Evolutionary conservation across 1,140 invertebrate genomes (phyloP).

Genomic region (Hesperophylax magnus): DNA sequence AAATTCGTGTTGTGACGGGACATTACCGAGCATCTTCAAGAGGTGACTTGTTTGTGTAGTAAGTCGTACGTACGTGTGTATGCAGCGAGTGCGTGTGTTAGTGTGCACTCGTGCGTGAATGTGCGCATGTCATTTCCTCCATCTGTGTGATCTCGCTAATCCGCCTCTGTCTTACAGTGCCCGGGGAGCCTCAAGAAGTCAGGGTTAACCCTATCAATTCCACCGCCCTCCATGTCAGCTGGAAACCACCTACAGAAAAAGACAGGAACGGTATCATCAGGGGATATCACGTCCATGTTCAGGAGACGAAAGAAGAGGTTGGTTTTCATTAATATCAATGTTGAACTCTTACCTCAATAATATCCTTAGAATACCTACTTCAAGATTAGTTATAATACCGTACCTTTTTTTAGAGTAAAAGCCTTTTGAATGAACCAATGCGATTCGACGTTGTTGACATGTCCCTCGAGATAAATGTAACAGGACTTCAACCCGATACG

Average conservation of each 20-base stretch:
- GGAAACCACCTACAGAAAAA: slow-evolving; percentile 91
- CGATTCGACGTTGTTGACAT: slow-evolving; percentile 86
- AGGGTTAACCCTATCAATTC: slow-evolving; percentile 91
- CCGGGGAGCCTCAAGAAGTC: slow-evolving; percentile 94
- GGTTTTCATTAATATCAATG: neutral
- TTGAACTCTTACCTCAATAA: neutral
- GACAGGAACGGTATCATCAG: slow-evolving; percentile 97
- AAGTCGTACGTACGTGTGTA: slow-evolving; percentile 44
- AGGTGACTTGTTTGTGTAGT: slow-evolving; percentile 43
- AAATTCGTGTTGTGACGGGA: slow-evolving; percentile 41
- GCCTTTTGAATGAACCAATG: slow-evolving; percentile 86
- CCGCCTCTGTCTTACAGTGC: slow-evolving; percentile 82
- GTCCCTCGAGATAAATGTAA: slow-evolving; percentile 86
- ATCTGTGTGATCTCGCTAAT: slow-evolving; percentile 58
- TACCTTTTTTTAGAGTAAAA: slow-evolving; percentile 75
- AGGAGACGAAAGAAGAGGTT: slow-evolving; percentile 90
- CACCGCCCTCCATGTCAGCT: slow-evolving; percentile 91
- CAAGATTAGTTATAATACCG: slow-evolving; percentile 4
- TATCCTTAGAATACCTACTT: neutral
- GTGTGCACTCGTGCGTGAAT: slow-evolving; percentile 70
- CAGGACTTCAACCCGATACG: slow-evolving; percentile 93
- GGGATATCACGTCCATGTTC: slow-evolving; percentile 96
- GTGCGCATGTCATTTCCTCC: slow-evolving; percentile 65
- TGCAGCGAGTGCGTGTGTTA: slow-evolving; percentile 65
- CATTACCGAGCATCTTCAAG: slow-evolving; percentile 36